Base-by-base conservation (phyloP, 2,888 invertebrate genomes). In the Buathra laborator region DNA sequence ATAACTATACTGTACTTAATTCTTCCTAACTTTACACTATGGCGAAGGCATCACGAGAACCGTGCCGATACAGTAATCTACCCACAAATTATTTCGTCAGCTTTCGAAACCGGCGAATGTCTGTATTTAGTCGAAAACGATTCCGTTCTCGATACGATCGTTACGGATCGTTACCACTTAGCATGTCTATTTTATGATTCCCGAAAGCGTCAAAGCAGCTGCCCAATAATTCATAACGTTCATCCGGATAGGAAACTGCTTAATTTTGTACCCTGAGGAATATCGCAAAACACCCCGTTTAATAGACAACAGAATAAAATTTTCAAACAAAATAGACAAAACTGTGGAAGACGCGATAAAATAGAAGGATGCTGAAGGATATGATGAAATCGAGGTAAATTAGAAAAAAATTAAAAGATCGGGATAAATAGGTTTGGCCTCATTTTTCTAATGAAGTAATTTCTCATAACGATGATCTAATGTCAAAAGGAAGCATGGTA, bases 1-100 rank as follows among this genome's bases (percentile, higher is more conserved):
- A 5, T 77, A 66, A 29, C 81, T 48, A 81, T 66, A 66, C 56
- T n/a, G 67, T 77, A 71, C 44, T 67, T 64, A 59, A 67, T 72
- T 71, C 59, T 67, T 74, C 59, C 76, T 67, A 67, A 66, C 66
- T 48, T 53, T 43, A 29, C 43, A 68, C 66, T 76, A 48, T 19
- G 59, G 53, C 66, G 46, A 75, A 59, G 53, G 48, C 76, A 59
- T 56, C 64, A 24, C 24, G 37, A 59, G 67, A 74, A 48, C 37
- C 67, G 51, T 32, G 53, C 53, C 59, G 80, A 86, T 79, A 67
- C 59, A 77, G 82, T 81, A 59, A 83, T 78, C 78, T 78, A 85
- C 85, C 86, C 77, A 80, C 82, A 56, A 86, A 86, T 87, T 87
- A 87, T 87, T 87, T 85, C 85, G 82, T 86, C 87, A 86, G 81